phyloP scores from a whole-genome alignment of 2,113 vertebrate genomes.

The Saimiri boliviensis region DNA sequence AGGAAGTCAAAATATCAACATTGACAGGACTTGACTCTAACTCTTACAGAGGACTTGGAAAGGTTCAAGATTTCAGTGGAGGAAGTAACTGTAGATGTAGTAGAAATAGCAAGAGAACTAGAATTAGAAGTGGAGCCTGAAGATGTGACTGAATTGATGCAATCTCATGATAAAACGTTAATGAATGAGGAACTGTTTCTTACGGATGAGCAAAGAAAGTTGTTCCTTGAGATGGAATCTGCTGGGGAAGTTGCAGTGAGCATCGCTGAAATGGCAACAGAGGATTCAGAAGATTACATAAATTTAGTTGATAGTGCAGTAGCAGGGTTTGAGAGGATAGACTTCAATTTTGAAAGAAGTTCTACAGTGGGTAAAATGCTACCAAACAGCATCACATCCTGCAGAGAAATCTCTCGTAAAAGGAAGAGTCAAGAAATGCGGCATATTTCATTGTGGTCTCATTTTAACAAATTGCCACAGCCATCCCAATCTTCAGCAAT shows the following conservation, averaged over 20 bases:
- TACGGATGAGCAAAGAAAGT: background rate
- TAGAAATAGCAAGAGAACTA: background rate
- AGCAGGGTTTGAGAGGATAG: background rate
- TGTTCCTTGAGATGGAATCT: background rate
- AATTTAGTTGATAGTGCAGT: background rate
- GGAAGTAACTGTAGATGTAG: background rate
- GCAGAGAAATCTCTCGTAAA: background rate
- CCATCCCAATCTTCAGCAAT: background rate
- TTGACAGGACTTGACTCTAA: background rate
- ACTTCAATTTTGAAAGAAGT: background rate
- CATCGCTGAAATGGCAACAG: background rate
- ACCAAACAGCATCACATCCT: background rate
- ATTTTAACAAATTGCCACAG: background rate
- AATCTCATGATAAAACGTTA: background rate
- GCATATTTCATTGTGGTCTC: background rate
- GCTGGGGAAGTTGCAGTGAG: background rate
- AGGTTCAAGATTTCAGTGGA: background rate
- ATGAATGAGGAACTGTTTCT: background rate
- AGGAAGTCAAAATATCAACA: background rate
- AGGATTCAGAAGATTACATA: background rate
- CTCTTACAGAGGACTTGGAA: background rate
- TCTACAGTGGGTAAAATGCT: background rate
- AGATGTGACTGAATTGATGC: background rate
- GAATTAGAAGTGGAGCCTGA: background rate
- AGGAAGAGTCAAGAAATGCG: background rate